A percentile compares a stretch with the other conserved stretches of the same genome.
Evolutionary conservation across 1,140 invertebrate genomes (phyloP).

Genomic region (Acromyrmex heyeri): DNA sequence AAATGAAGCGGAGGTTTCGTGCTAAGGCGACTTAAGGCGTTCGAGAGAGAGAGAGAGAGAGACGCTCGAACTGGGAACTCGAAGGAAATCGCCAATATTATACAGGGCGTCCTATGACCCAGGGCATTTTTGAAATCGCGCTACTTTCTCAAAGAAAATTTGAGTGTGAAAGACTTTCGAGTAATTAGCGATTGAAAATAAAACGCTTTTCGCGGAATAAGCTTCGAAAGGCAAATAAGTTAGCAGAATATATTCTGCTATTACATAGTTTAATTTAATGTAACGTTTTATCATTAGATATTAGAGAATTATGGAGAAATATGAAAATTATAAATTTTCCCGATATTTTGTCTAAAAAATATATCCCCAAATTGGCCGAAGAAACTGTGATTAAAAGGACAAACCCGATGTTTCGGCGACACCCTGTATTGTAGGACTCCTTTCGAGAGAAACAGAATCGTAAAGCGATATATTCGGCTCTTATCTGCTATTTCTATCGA

Average conservation of each 20-base stretch:
- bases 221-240: background rate
- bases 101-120: constrained; percentile 26
- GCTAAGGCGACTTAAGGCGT: constrained; percentile 48
- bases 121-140: constrained; percentile 24
- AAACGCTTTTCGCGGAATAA: constrained; percentile 8
- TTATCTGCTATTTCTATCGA: constrained; percentile 47
- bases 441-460: constrained; percentile 24
- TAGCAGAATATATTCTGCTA: background rate
- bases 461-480: constrained; percentile 49
- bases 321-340: constrained; percentile 13
- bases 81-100: constrained; percentile 39
- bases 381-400: constrained; percentile 41
- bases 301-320: constrained; percentile 2
- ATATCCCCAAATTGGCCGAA: constrained; percentile 22
- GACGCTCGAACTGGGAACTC: background rate
- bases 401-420: constrained; percentile 15
- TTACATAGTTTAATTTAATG: constrained; percentile 24
- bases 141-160: constrained; percentile 6
- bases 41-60: constrained; percentile 2
- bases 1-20: constrained; percentile 66
- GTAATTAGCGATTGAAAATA: constrained; percentile 32
- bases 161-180: background rate
- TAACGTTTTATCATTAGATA: constrained; percentile 36
- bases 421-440: constrained; percentile 40
- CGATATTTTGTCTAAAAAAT: constrained; percentile 43